These are phyloP conservation scores for Neelides folsomi DNA, from an alignment of 2,888 invertebrate species.

Conservation along the genomic window DNA sequence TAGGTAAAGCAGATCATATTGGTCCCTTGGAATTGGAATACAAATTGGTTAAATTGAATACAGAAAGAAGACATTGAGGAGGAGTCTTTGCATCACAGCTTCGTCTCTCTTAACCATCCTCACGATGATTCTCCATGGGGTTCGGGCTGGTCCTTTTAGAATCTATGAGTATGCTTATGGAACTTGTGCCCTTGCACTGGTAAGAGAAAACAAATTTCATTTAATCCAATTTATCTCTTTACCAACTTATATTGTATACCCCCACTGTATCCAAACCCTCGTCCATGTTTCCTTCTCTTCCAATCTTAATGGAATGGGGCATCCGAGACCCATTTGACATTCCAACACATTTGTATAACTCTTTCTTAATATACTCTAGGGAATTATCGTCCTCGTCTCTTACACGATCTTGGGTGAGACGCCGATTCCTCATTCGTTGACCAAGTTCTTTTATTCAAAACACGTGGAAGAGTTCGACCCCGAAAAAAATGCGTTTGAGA, in stretches of 20 bases:
- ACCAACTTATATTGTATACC: not conserved
- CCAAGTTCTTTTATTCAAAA: slow-evolving; percentile 5
- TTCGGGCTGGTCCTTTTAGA: slow-evolving; percentile 8
- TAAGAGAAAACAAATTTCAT: slow-evolving; percentile 1
- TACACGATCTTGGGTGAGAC: slow-evolving; percentile 21
- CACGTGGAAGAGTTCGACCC: slow-evolving; percentile 7
- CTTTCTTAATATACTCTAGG: slow-evolving; percentile 11
- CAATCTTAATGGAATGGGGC: no score
- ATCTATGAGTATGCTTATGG: slow-evolving; percentile 17
- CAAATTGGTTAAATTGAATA: no score
- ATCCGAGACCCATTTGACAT: no score
- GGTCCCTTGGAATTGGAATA: no score
- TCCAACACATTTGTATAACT: not conserved
- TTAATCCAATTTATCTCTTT: not conserved
- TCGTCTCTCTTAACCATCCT: slow-evolving; percentile 14
- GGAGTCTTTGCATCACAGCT: slow-evolving; percentile 15
- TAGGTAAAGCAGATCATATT: no score
- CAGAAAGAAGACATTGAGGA: slow-evolving; percentile 23
- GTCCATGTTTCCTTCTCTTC: no score
- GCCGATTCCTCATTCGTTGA: slow-evolving; percentile 12
- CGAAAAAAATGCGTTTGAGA: slow-evolving; percentile 4
- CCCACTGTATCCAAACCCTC: no score
- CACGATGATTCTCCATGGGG: slow-evolving; percentile 18
- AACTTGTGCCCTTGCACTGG: slow-evolving; percentile 13
- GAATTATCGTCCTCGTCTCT: slow-evolving; percentile 12